Percentiles rank a stretch among this genome's conserved stretches.
These are phyloP conservation scores for Zosterops japonicus DNA, from an alignment of 2,113 vertebrate species.

Conservation along the genomic window DNA sequence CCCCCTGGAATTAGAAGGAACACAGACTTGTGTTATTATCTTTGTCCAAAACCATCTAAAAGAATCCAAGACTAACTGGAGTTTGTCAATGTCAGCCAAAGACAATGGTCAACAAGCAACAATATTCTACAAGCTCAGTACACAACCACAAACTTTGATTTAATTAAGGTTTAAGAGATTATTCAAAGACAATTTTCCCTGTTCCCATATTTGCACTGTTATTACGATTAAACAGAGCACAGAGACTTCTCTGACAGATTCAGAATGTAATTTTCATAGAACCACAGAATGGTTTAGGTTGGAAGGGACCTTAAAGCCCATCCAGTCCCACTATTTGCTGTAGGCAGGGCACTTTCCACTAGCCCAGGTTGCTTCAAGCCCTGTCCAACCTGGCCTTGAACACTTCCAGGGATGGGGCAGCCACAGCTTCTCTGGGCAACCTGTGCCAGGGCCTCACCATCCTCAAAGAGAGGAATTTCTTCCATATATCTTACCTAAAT, in stretches of 20 bases:
- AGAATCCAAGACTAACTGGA: background rate
- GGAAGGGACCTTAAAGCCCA: background rate
- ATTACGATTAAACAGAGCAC: background rate
- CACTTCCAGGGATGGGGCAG: background rate
- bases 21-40: background rate
- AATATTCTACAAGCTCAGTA: background rate
- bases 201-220: background rate
- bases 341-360: background rate
- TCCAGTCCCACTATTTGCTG: background rate
- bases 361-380: background rate
- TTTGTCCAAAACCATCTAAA: background rate
- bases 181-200: background rate
- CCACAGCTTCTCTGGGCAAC: background rate
- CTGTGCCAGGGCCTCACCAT: background rate
- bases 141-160: background rate
- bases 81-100: background rate
- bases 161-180: background rate
- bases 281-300: background rate
- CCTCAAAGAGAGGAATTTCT: background rate
- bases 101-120: background rate
- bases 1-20: conserved; percentile 80
- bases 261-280: rapidly evolving
- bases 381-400: background rate
- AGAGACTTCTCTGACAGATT: background rate
- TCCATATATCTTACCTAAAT: background rate